Conservation (phyloP, 2,113 vertebrate species). For the Suricata suricatta region DNA sequence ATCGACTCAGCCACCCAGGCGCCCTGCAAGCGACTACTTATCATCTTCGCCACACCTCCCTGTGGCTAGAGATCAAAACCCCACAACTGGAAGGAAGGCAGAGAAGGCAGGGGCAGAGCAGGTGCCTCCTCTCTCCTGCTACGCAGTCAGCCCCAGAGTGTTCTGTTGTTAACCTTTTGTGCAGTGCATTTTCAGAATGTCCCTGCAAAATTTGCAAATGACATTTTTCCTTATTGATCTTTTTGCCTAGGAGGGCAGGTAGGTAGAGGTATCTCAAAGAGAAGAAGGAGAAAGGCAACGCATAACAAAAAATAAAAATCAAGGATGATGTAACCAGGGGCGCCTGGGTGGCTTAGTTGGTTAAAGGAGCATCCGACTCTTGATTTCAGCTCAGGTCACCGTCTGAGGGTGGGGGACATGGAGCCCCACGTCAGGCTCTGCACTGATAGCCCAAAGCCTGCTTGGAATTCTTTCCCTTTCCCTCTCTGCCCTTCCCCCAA, state of each 20-base stretch:
- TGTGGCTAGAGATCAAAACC: not conserved
- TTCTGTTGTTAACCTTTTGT: not conserved
- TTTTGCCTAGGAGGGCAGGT: not conserved
- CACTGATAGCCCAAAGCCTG: no score
- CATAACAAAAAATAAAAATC: not conserved
- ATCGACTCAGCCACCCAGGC: no score
- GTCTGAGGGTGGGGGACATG: no score
- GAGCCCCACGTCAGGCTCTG: no score
- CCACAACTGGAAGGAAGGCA: not conserved
- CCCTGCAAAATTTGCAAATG: not conserved
- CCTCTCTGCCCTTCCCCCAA: no score
- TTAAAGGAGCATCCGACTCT: no score
- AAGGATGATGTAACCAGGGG: not conserved
- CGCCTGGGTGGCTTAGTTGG: no score
- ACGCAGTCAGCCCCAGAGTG: not conserved
- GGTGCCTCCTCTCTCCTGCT: not conserved
- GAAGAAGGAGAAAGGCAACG: not conserved
- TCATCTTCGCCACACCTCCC: not conserved
- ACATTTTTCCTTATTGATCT: conserved; percentile 11
- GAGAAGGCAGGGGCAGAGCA: not conserved
- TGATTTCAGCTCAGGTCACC: no score
- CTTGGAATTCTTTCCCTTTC: no score
- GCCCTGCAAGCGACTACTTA: not conserved
- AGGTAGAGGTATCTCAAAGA: not conserved
- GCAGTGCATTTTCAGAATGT: not conserved